phyloP scores from a whole-genome alignment of 2,888 invertebrate species.

The Diplazon laetatorius region DNA sequence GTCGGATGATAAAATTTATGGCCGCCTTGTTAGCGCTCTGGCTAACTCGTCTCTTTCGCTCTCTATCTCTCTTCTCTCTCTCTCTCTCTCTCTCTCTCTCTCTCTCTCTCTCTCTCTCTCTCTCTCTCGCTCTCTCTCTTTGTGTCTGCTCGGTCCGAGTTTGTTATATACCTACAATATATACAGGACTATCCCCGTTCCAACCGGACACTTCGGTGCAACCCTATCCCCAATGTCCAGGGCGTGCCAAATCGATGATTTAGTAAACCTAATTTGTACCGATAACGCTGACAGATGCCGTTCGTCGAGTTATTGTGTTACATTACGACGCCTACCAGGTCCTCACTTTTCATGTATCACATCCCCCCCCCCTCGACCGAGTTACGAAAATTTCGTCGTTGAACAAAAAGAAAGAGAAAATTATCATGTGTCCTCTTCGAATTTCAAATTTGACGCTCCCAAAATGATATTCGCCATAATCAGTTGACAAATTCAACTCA shows the following conservation, averaged over 20 bases:
- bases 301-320: constrained; percentile 64
- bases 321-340: constrained; percentile 9
- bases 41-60: constrained; percentile 53
- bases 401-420: too few species aligned
- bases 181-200: background rate
- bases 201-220: constrained; percentile 78
- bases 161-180: background rate
- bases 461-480: too few species aligned
- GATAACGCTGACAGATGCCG: constrained; percentile 80
- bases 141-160: constrained; percentile 37
- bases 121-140: too few species aligned
- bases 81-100: too few species aligned
- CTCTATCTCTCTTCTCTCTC: too few species aligned
- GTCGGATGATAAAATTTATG: constrained; percentile 75
- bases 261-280: constrained; percentile 80
- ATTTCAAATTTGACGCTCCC: too few species aligned
- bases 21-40: constrained; percentile 75
- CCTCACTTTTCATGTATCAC: constrained; percentile 1
- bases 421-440: too few species aligned
- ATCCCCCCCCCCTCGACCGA: background rate
- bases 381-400: too few species aligned
- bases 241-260: constrained; percentile 81
- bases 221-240: constrained; percentile 80
- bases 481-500: too few species aligned
- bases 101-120: too few species aligned